phyloP scores from a whole-genome alignment of 2,888 invertebrate genomes.

The Andrena minutula region DNA sequence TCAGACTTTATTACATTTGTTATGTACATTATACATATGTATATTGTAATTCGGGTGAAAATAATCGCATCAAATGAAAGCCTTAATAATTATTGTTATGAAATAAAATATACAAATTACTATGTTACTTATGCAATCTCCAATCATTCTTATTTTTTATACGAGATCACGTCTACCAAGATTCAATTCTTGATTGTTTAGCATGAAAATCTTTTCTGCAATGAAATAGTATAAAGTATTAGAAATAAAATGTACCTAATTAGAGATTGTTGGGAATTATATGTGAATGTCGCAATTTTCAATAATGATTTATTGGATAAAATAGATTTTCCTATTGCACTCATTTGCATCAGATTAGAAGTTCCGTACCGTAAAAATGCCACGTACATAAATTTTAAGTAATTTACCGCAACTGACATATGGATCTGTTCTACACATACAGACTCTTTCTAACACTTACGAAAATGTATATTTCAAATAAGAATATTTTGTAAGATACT shows the following conservation, averaged over 20 bases:
- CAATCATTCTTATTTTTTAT: slow-evolving; percentile 9
- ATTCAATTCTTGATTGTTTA: slow-evolving; percentile 28
- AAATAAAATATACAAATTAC: slow-evolving; percentile 38
- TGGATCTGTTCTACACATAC: background rate
- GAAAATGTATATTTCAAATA: background rate
- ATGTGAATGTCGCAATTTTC: slow-evolving; percentile 18
- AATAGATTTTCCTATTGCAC: slow-evolving; percentile 32
- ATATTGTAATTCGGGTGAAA: background rate
- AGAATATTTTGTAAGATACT: slow-evolving; percentile 49
- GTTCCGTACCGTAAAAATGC: slow-evolving; percentile 43
- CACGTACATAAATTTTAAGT: slow-evolving; percentile 31
- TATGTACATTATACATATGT: slow-evolving; percentile 38
- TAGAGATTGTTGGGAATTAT: slow-evolving; percentile 15
- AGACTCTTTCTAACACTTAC: slow-evolving; percentile 1
- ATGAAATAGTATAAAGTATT: slow-evolving; percentile 45
- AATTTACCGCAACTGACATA: background rate
- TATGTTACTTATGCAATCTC: slow-evolving; percentile 12
- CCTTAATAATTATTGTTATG: background rate
- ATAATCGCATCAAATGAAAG: slow-evolving; percentile 23
- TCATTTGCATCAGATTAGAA: slow-evolving; percentile 1
- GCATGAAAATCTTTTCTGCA: slow-evolving; percentile 26
- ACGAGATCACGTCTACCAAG: slow-evolving; percentile 10
- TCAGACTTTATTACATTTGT: slow-evolving; percentile 41
- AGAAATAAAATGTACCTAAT: slow-evolving; percentile 49
- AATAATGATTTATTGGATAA: slow-evolving; percentile 35